Evolutionary conservation across 2,113 vertebrate species (phyloP).

Genomic region (Myotis davidii): DNA sequence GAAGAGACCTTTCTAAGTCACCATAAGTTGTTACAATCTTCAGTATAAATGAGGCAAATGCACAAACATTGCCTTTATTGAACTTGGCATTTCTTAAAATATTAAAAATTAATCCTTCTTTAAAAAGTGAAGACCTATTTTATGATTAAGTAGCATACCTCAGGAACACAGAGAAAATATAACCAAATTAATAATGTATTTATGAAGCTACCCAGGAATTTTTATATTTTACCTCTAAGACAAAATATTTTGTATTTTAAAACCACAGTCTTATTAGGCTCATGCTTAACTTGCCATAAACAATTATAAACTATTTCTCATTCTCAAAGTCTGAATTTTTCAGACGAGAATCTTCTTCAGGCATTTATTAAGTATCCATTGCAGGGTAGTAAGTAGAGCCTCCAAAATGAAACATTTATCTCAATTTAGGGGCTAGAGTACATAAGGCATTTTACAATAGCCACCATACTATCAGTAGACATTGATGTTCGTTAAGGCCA

Average conservation of each 20-base stretch:
- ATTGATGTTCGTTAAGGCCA: slow-evolving; percentile 38
- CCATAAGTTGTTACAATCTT: not conserved
- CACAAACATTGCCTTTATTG: slow-evolving; percentile 36
- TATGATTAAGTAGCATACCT: not conserved
- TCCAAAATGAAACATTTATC: not conserved
- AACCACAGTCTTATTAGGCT: not conserved
- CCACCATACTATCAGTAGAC: not conserved
- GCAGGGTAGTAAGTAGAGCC: not conserved
- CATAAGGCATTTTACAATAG: slow-evolving; percentile 31
- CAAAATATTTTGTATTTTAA: slow-evolving; percentile 28
- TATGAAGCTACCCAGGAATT: slow-evolving; percentile 25
- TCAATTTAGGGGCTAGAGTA: slow-evolving; percentile 5
- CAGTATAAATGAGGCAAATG: slow-evolving; percentile 37
- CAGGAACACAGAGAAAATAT: not conserved
- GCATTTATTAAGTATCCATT: not conserved
- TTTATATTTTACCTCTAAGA: slow-evolving; percentile 37
- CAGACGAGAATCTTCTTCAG: slow-evolving; percentile 15
- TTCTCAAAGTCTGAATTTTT: not conserved
- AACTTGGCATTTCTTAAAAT: slow-evolving; percentile 42
- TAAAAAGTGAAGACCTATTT: slow-evolving; percentile 43
- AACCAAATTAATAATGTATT: not conserved
- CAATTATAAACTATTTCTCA: slow-evolving; percentile 10
- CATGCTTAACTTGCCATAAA: not conserved
- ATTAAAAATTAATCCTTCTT: slow-evolving; percentile 19
- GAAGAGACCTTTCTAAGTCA: not conserved